A percentile compares a stretch with the other conserved stretches of the same genome.
Conservation (phyloP, 2,113 vertebrate species). For the Dipodomys merriami region DNA sequence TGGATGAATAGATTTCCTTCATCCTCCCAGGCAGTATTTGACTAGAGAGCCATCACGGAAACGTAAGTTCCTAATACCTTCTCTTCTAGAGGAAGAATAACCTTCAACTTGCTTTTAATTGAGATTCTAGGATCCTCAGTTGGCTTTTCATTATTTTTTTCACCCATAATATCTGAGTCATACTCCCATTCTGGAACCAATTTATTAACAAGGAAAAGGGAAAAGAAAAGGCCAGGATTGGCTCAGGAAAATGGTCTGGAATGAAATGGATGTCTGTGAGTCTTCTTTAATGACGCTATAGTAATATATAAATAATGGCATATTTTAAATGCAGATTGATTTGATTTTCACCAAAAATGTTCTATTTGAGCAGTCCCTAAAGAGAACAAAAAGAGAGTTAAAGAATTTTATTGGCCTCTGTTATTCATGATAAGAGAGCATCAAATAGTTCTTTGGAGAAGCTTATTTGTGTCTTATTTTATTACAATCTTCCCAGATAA, state of each 20-base stretch:
- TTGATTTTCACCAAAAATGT: neutral
- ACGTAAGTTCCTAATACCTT: neutral
- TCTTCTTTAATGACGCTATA: neutral
- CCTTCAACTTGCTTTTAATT: neutral
- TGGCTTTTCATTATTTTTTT: neutral
- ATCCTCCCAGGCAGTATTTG: neutral
- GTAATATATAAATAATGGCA: neutral
- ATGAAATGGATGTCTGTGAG: neutral
- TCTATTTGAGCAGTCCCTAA: neutral
- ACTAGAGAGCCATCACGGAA: neutral
- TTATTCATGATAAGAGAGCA: conserved; percentile 19
- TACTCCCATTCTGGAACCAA: neutral
- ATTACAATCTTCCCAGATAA: conserved; percentile 39
- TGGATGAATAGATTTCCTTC: neutral
- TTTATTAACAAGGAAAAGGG: neutral
- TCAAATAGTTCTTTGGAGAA: conserved; percentile 37
- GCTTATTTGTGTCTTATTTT: conserved; percentile 63
- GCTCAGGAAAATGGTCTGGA: neutral
- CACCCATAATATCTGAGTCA: neutral
- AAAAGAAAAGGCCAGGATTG: neutral
- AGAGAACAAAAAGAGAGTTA: neutral
- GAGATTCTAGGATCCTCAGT: neutral
- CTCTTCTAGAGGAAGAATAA: neutral
- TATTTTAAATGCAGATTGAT: conserved; percentile 21
- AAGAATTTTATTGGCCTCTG: neutral